phyloP scores from a whole-genome alignment of 2,888 invertebrate genomes.

The Tiphia femorata region DNA sequence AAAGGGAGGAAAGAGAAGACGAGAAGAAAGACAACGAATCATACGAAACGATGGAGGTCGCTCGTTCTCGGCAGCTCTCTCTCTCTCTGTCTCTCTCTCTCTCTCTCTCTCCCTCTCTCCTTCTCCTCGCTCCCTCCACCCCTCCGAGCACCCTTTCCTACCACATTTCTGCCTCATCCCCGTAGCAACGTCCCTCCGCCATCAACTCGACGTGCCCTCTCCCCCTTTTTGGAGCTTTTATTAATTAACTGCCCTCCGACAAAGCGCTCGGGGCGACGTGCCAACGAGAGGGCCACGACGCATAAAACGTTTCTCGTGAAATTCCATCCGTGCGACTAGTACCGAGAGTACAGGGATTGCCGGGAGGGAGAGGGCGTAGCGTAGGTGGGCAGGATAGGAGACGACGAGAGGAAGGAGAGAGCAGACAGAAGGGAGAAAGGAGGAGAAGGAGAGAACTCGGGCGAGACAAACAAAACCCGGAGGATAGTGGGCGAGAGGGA shows the following conservation, averaged over 20 bases:
- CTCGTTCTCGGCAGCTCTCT: neutral
- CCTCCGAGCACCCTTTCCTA: conserved; percentile 1
- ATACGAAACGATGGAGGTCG: no score
- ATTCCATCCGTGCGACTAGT: conserved; percentile 35
- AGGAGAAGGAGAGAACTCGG: conserved; percentile 6
- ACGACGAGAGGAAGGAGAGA: neutral
- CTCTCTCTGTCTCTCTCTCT: neutral
- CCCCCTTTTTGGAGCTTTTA: conserved; percentile 45
- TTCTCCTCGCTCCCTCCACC: conserved; percentile 37
- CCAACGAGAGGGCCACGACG: conserved; percentile 29
- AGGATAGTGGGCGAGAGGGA: no score
- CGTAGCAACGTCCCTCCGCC: neutral
- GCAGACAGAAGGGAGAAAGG: conserved; percentile 1
- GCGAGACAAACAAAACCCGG: no score
- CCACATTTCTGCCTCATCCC: conserved; percentile 1
- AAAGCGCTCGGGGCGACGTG: conserved; percentile 45
- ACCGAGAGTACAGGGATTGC: conserved; percentile 6
- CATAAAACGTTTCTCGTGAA: conserved; percentile 48
- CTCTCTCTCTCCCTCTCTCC: neutral
- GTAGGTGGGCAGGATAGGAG: neutral
- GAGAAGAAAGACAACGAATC: no score
- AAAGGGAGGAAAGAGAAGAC: neutral
- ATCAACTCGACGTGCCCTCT: neutral
- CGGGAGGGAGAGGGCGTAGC: neutral
- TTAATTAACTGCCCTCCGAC: conserved; percentile 54